phyloP scores from a whole-genome alignment of 2,888 invertebrate genomes.

The Celastrina argiolus region DNA sequence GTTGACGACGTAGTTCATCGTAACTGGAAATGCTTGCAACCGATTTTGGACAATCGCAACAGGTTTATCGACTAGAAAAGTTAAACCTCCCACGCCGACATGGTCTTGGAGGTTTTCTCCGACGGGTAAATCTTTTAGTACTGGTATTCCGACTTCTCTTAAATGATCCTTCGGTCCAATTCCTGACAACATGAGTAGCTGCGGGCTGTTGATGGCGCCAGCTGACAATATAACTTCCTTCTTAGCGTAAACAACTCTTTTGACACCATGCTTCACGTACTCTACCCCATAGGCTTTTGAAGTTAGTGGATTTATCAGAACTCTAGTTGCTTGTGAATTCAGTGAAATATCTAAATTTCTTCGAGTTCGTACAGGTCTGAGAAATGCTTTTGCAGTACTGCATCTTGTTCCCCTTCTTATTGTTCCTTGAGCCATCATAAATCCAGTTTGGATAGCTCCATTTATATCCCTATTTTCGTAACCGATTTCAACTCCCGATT shows the following conservation, averaged over 20 bases:
- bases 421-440: constrained; percentile 90
- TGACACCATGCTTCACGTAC: constrained; percentile 84
- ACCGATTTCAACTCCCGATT: constrained; percentile 89
- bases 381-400: constrained; percentile 91
- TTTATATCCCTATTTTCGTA: constrained; percentile 91
- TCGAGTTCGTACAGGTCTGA: constrained; percentile 86
- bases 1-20: constrained; percentile 87
- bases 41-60: constrained; percentile 89
- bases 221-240: constrained; percentile 93
- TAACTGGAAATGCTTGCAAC: constrained; percentile 86
- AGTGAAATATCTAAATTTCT: constrained; percentile 89
- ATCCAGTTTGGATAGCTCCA: constrained; percentile 87
- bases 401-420: constrained; percentile 88
- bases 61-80: constrained; percentile 88
- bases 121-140: constrained; percentile 85
- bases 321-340: constrained; percentile 86
- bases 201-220: constrained; percentile 94
- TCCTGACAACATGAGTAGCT: constrained; percentile 94
- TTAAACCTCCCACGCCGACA: constrained; percentile 89
- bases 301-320: constrained; percentile 85
- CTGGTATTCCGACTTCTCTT: constrained; percentile 82
- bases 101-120: constrained; percentile 93
- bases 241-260: constrained; percentile 83
- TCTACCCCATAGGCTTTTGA: constrained; percentile 89
- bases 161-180: constrained; percentile 86